Evolutionary conservation across 2,888 invertebrate species (phyloP), one percentile per base, ranked within the genome.

Genomic region (Pristionchus maxplancki): DNA sequence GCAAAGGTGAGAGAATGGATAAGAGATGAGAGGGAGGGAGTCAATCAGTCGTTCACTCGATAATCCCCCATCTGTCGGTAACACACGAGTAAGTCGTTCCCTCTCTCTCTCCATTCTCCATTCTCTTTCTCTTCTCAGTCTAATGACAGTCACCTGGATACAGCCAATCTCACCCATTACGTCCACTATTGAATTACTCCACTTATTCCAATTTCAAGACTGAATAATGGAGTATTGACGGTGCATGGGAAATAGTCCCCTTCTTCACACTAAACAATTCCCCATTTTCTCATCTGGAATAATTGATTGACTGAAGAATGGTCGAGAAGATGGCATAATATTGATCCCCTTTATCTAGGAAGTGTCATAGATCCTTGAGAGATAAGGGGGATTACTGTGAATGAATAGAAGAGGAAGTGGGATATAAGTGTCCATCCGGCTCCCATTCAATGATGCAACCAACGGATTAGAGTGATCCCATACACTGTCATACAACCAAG

Each of bases 191-290:
- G 37, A 62, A 83, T 83, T 58, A 53, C 83, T 58, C 58, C 28
- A 53, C 58, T 83, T 53, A 83, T 83, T 83, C 37, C 78, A 78
- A 78, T 78, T 78, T 74, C 44, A 78, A 78, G 44, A 40, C 78
- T 78, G 78, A 78, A 78, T 78, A n/a, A 78, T 78, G 78, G 44
- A 78, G 78, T 78, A 78, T 78, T 78, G 78, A 78, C 78, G 40
- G 78, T 78, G 78, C 48, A 28, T 44, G 44, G 44, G 20, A 44
- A 44, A 78, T 78, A 44, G 78, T 78, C 78, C 44, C 67, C 31
- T 64, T 28, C 71, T 74, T 74, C 37, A 17, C 28, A 44, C 78
- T 78, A 78, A 78, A 78, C 78, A 48, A 78, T 78, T 48, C 78
- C 9, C 17, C 2, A 78, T 44, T 78, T 78, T 78, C 78, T 78